These are phyloP conservation scores for Glossophaga mutica DNA, from an alignment of 2,797 vertebrate genomes.

Conservation along the genomic window DNA sequence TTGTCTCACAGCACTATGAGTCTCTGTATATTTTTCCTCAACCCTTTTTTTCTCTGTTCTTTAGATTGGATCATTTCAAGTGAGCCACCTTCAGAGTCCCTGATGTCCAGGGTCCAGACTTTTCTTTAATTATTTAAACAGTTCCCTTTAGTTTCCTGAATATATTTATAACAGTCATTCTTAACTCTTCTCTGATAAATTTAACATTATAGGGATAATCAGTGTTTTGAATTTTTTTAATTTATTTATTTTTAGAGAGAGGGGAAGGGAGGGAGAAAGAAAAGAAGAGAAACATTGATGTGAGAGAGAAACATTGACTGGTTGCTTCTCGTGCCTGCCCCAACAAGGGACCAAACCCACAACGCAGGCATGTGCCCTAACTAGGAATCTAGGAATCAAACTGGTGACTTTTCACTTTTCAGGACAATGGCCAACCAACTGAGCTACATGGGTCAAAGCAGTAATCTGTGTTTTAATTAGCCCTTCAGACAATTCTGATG, in stretches of 20 bases:
- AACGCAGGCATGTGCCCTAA: no score
- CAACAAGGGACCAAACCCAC: no score
- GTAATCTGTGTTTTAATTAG: not conserved
- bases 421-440: not conserved
- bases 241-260: not conserved
- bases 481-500: not conserved
- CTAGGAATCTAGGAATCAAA: no score
- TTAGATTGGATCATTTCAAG: not conserved
- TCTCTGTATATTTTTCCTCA: not conserved
- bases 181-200: not conserved
- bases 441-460: not conserved
- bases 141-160: not conserved
- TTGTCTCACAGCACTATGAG: not conserved
- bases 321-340: no score
- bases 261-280: not conserved
- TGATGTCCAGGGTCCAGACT: not conserved
- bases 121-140: conserved; percentile 22
- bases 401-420: no score
- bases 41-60: not conserved
- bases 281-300: not conserved
- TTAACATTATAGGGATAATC: not conserved
- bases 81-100: not conserved
- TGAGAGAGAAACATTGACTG: not conserved
- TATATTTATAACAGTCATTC: not conserved
- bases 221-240: not conserved